These are phyloP conservation scores for Samia ricini DNA, from an alignment of 1,140 invertebrate species.

Conservation along the genomic window DNA sequence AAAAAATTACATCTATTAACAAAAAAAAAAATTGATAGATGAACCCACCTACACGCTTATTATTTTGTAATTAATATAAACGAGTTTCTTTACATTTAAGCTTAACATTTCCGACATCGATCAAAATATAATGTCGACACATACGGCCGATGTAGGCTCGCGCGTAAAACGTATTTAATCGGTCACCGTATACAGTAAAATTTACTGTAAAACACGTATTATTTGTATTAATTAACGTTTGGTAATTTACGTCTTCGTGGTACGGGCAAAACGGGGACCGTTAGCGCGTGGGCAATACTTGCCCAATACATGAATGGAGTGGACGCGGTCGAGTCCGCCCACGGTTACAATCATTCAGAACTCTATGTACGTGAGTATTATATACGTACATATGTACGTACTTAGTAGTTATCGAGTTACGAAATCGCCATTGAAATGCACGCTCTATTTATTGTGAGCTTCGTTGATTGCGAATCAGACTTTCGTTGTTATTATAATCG, in stretches of 20 bases:
- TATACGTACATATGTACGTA: background rate
- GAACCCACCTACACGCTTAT: background rate
- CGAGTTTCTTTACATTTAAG: background rate
- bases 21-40: background rate
- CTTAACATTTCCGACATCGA: background rate
- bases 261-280: constrained; percentile 39
- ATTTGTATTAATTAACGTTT: constrained; percentile 56
- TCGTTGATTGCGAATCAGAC: background rate
- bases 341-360: constrained; percentile 58
- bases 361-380: constrained; percentile 29
- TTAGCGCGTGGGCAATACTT: constrained; percentile 60
- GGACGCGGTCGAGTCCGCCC: constrained; percentile 50
- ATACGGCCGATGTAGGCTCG: background rate
- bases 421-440: constrained; percentile 47
- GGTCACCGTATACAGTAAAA: constrained; percentile 39
- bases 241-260: constrained; percentile 50
- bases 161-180: constrained; percentile 26
- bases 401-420: constrained; percentile 45
- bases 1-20: no score
- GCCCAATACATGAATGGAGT: constrained; percentile 71
- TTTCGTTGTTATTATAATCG: background rate
- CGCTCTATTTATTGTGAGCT: constrained; percentile 24
- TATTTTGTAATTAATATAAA: background rate
- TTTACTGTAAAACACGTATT: constrained; percentile 45
- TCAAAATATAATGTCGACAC: background rate